Evolutionary conservation across 2,113 vertebrate species (phyloP).

Genomic region (Coreoperca whiteheadi): DNA sequence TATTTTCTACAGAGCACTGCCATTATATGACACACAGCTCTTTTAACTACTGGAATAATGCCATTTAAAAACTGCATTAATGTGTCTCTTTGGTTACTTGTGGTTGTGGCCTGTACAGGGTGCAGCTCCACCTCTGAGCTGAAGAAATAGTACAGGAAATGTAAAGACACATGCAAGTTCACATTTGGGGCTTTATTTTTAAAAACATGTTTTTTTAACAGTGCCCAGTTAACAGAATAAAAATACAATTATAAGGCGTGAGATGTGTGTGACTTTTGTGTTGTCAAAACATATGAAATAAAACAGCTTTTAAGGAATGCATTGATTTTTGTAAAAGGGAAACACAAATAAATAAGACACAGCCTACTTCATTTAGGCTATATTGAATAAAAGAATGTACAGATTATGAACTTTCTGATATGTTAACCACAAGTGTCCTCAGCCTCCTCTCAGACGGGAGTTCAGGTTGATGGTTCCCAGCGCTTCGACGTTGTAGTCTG

Average conservation of each 20-base stretch:
- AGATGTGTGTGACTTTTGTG: neutral
- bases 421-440: constrained; percentile 11
- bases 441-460: constrained; percentile 75
- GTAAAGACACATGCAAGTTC: neutral
- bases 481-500: constrained; percentile 63
- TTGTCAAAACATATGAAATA: no score
- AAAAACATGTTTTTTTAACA: neutral
- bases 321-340: neutral
- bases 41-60: constrained; percentile 12
- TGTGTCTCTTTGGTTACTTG: neutral
- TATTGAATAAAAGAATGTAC: neutral
- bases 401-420: fast-evolving
- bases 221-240: neutral
- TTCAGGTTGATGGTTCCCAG: constrained; percentile 70
- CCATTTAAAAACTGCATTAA: neutral
- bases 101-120: neutral
- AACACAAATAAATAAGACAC: neutral
- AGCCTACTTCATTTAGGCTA: no score
- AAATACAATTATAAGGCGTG: neutral
- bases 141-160: neutral
- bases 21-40: neutral
- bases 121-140: neutral
- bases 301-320: constrained; percentile 7
- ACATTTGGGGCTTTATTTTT: neutral
- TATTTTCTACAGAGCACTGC: constrained; percentile 7